These are phyloP conservation scores for Ceramica pisi DNA, from an alignment of 2,888 invertebrate genomes.

Conservation along the genomic window DNA sequence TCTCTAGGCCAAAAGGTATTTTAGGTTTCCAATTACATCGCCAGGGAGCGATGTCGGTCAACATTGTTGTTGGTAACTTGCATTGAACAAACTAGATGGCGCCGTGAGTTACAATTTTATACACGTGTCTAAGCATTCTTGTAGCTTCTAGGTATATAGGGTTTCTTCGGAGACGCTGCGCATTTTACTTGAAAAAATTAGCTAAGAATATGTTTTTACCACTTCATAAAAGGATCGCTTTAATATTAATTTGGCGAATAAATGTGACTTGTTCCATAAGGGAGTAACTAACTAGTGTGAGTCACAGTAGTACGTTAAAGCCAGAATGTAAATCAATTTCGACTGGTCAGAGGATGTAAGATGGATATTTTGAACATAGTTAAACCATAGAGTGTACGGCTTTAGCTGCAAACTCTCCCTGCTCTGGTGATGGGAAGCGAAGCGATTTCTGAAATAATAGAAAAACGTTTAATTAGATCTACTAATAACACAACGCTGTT, in stretches of 20 bases:
- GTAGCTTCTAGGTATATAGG: not conserved
- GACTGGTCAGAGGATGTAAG: not conserved
- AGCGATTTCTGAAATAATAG: conserved; percentile 13
- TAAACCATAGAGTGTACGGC: conserved; percentile 12
- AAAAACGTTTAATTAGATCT: conserved; percentile 1
- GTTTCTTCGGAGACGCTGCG: not conserved
- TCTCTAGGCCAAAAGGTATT: not conserved
- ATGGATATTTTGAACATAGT: conserved; percentile 9
- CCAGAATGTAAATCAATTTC: conserved; percentile 10
- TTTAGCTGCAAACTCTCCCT: conserved; percentile 1
- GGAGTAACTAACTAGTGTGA: not conserved
- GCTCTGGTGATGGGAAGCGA: not conserved
- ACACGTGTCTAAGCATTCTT: not conserved
- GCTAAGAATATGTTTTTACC: too few species aligned
- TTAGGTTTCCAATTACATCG: too few species aligned
- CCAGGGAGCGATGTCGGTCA: not conserved
- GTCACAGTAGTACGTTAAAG: not conserved
- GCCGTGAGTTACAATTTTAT: not conserved
- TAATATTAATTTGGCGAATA: not conserved
- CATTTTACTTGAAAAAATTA: too few species aligned
- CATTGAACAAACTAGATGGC: not conserved
- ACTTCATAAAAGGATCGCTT: too few species aligned
- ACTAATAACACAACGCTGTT: too few species aligned
- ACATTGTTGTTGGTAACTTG: too few species aligned
- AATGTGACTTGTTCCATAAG: not conserved